A percentile compares a stretch with the other conserved stretches of the same genome.
These are phyloP conservation scores for Arrhopalites spinosus DNA, from an alignment of 2,888 invertebrate species.

Conservation along the genomic window DNA sequence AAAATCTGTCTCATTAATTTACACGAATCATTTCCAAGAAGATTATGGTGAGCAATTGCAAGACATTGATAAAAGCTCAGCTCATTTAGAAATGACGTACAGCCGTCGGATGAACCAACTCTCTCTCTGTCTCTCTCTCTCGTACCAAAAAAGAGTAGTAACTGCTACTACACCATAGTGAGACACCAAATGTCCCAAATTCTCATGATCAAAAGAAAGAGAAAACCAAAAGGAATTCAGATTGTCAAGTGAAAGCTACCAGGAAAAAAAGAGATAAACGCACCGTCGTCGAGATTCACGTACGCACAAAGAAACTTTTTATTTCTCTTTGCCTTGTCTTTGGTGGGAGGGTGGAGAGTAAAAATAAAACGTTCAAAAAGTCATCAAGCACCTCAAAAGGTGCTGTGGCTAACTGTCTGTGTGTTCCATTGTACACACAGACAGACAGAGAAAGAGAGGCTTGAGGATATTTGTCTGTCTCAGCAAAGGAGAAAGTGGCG, in stretches of 20 bases:
- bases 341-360: neutral
- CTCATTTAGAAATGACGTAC: constrained; percentile 41
- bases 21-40: constrained; percentile 47
- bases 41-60: constrained; percentile 38
- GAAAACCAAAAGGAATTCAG: neutral
- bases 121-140: too few species aligned
- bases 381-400: constrained; percentile 33
- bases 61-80: constrained; percentile 49
- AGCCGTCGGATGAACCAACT: neutral
- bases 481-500: constrained; percentile 4
- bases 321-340: too few species aligned
- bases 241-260: neutral
- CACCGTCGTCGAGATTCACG: too few species aligned
- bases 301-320: too few species aligned
- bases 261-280: too few species aligned
- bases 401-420: neutral
- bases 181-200: too few species aligned
- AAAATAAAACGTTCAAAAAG: constrained; percentile 35
- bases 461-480: constrained; percentile 37
- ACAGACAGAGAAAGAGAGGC: constrained; percentile 25
- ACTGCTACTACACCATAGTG: too few species aligned
- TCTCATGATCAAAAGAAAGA: neutral
- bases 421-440: neutral
- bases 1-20: constrained; percentile 55
- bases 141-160: too few species aligned